Conservation (phyloP, 2,797 vertebrate species). For the Enteromius viviparus region DNA sequence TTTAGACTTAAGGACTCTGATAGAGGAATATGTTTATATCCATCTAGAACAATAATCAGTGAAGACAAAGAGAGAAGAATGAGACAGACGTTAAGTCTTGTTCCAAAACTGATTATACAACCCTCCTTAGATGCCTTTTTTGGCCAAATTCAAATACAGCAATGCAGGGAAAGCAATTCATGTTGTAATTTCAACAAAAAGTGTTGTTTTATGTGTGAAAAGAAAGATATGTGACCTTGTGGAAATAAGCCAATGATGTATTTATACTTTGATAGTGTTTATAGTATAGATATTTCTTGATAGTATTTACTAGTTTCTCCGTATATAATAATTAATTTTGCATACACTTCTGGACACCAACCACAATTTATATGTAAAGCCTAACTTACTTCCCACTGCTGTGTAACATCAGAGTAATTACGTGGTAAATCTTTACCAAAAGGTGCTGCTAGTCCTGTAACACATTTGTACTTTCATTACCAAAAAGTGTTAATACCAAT, state of each 20-base stretch:
- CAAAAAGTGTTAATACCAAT: too few species aligned
- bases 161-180: background rate
- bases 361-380: too few species aligned
- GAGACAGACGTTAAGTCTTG: background rate
- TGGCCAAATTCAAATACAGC: constrained; percentile 1
- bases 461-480: too few species aligned
- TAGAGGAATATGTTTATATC: constrained; percentile 60
- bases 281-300: too few species aligned
- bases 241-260: background rate
- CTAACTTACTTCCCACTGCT: too few species aligned
- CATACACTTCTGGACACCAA: too few species aligned
- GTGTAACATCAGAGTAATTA: too few species aligned
- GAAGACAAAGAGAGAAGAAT: constrained; percentile 10
- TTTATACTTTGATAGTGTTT: background rate
- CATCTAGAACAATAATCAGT: constrained; percentile 63
- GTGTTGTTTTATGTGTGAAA: background rate
- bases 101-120: background rate
- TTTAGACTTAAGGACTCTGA: background rate
- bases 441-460: too few species aligned
- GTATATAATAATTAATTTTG: too few species aligned
- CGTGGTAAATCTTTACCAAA: too few species aligned
- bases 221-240: background rate
- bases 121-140: constrained; percentile 12
- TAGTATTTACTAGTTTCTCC: too few species aligned
- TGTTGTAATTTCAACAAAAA: background rate